Base-by-base conservation (phyloP, 2,113 vertebrate genomes). In the Scomber japonicus region DNA sequence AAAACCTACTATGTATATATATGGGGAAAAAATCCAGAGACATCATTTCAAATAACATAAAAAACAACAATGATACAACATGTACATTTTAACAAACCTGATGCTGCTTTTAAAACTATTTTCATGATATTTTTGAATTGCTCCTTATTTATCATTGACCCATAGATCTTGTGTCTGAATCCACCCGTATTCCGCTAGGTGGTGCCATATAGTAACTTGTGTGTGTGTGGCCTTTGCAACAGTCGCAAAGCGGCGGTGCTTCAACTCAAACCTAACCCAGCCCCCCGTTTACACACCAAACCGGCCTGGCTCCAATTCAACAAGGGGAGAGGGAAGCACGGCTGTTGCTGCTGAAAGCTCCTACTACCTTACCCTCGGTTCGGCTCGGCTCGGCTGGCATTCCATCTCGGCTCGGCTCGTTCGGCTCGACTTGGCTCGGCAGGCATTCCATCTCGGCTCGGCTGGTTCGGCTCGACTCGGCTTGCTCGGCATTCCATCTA, bases 251-350 rank as follows among this genome's bases (percentile, higher is more conserved):
- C 90, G 86, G 89, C 76, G 81, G 84, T 35, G 74, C 77, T 86
- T 53, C 77, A 45, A 80, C 81, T 70, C 63, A 35, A 74, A 74
- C 45, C 31, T 5, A 79, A 87, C 91, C 89, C 90, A 88, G 85
- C 92, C 91, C 89, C 92, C 92, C 91, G 88, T 91, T 89, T 63
- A 86, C 86, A 82, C 74, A n/a, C 60, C 85, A 70, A 76, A 71
- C 91, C 85, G 78, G 88, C 89, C 88, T 87, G 86, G 62, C 82
- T 84, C 77, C 21, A 40, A 74, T 60, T 87, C 79, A 72, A 82
- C 80, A 65, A 65, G 77, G 71, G 81, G 79, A 86, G 85, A 86
- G 85, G 85, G 78, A 84, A 88, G 72, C 78, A 80, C 85, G 86
- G 86, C 76, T 86, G 86, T 82, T 51, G 75, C 78, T 45, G 62